A percentile compares a stretch with the other conserved stretches of the same genome.
phyloP scores from a whole-genome alignment of 2,797 vertebrate species.

The Heteromormyrus szaboi region DNA sequence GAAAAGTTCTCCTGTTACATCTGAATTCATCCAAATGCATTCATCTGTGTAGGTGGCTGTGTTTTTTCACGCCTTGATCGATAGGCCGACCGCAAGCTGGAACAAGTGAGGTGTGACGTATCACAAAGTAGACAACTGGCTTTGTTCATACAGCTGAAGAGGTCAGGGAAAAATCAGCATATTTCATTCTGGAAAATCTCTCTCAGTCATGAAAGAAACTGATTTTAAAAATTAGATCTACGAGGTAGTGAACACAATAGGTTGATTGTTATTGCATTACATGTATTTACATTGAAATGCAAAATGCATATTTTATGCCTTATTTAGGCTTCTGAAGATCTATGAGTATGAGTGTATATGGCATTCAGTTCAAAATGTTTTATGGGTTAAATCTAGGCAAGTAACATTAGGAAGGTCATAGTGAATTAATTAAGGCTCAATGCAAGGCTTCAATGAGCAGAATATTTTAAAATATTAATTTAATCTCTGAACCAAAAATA shows the following conservation, averaged over 20 bases:
- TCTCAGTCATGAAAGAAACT: not conserved
- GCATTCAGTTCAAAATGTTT: not conserved
- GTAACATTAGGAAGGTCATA: not conserved
- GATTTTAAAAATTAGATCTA: not conserved
- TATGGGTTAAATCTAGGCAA: not conserved
- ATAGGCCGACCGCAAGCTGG: not conserved
- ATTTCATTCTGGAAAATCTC: not conserved
- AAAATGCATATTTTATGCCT: not conserved
- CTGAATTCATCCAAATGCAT: not conserved
- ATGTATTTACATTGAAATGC: not conserved
- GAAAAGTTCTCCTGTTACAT: not conserved
- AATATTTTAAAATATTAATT: not conserved
- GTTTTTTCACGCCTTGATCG: not conserved
- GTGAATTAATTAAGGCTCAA: not conserved
- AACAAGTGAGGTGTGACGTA: not conserved
- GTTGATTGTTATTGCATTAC: not conserved
- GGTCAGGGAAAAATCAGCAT: not conserved
- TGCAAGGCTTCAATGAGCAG: not conserved
- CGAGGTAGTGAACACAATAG: not conserved
- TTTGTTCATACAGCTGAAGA: not conserved
- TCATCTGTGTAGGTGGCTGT: not conserved
- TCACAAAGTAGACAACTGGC: not conserved
- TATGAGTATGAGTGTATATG: not conserved
- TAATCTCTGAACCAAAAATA: not conserved
- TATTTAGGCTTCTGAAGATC: not conserved